Base-by-base conservation (phyloP, 2,797 vertebrate species). In the Lagocephalus sceleratus region DNA sequence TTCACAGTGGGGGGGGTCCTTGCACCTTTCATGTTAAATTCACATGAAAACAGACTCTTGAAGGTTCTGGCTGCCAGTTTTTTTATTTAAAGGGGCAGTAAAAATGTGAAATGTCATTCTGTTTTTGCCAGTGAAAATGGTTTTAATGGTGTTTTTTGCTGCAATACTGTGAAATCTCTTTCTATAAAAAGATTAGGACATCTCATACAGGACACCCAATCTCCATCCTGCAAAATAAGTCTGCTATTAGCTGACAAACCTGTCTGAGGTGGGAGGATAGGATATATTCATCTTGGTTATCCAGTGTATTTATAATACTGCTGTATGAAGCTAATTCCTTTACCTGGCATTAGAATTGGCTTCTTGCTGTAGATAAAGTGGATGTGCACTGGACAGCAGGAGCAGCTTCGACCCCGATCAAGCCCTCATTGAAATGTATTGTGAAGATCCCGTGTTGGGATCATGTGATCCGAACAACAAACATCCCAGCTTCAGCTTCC, bases 311-410 rank as follows among this genome's bases (percentile, higher is more conserved):
- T 94, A 95, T 94, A 92, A 93, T 92, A 92, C 87, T 80, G 90
- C 92, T 94, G 93, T 92, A 93, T 92, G 89, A 93, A 89, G 91
- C 93, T 95, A 94, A 95, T 93, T 90, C 92, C 90, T 90, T 90
- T 90, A 91, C 85, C 87, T 91, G 90, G 92, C 91, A 90, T 87
- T 89, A 90, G 90, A 92, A 91, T 88, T 59, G 35, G 40, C 4
- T 25, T 25, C 5, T 5, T 25, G 29, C 29, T 29, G 29, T 22
- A 88, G 91, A 93, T 92, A 92, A 83, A 41, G 26, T 57, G 50
- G 71, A 73, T 79, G 74, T 71, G 48, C 68, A 58, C 60, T 83
- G 89, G 83, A 90, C 81, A 87, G 88, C 88, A 88, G 97, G 96
- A 98, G 93, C 87, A 92, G 92, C 54, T 83, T 79, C 96, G 93